These are phyloP conservation scores for Drosophila longiperda DNA, from an alignment of 2,888 invertebrate species.

Conservation along the genomic window DNA sequence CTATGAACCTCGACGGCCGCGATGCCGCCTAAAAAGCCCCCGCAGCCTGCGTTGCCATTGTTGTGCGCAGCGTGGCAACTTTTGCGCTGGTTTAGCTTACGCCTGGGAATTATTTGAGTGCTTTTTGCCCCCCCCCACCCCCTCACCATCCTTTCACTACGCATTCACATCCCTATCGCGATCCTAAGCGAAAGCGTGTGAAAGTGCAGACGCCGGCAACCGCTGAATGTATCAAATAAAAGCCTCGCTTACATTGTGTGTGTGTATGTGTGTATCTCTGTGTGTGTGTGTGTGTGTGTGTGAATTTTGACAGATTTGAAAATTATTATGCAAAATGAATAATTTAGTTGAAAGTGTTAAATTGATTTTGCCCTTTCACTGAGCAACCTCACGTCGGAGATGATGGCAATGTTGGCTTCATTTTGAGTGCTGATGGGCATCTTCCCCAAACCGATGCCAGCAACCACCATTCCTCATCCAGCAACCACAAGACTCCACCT, in stretches of 20 bases:
- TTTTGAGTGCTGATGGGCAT: conserved; percentile 55
- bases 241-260: conserved; percentile 47
- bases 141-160: neutral
- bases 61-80: conserved; percentile 72
- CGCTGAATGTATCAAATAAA: conserved; percentile 66
- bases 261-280: conserved; percentile 17
- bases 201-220: conserved; percentile 77
- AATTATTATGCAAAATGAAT: conserved; percentile 83
- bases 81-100: conserved; percentile 80
- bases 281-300: conserved; percentile 40
- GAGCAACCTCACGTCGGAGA: conserved; percentile 47
- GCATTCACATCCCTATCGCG: conserved; percentile 33
- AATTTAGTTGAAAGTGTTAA: conserved; percentile 82
- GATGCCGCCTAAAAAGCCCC: neutral
- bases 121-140: conserved; percentile 54
- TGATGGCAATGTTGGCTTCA: conserved; percentile 56
- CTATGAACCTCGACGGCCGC: neutral
- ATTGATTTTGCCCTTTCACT: conserved; percentile 81
- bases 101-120: conserved; percentile 81
- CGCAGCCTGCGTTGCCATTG: conserved; percentile 54
- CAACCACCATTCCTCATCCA: neutral
- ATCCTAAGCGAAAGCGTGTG: conserved; percentile 72
- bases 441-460: conserved; percentile 20
- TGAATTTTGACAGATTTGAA: conserved; percentile 82
- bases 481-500: conserved; percentile 34